Evolutionary conservation across 2,888 invertebrate species (phyloP).

Genomic region (Camponotus fellah): DNA sequence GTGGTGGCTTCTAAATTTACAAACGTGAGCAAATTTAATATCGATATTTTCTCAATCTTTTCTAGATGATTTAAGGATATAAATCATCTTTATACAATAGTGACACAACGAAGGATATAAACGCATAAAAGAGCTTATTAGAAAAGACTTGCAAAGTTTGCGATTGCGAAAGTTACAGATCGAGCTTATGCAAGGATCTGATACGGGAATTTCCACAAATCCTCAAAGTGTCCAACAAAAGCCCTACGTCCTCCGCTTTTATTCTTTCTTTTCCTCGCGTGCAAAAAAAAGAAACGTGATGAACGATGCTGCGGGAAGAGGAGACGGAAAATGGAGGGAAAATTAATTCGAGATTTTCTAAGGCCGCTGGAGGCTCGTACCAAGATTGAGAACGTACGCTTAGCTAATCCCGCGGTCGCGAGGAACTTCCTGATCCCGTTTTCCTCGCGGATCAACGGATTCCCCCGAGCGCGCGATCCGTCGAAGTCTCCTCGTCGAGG

Average conservation of each 20-base stretch:
- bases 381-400: slow-evolving; percentile 78
- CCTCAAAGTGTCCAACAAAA: slow-evolving; percentile 38
- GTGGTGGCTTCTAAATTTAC: background rate
- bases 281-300: background rate
- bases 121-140: background rate
- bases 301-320: background rate
- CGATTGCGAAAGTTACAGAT: slow-evolving; percentile 1
- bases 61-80: background rate
- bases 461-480: slow-evolving; percentile 48
- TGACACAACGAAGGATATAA: background rate
- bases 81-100: background rate
- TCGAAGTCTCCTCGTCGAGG: slow-evolving; percentile 76
- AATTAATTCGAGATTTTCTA: slow-evolving; percentile 79
- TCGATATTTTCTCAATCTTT: background rate
- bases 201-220: background rate
- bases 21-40: background rate
- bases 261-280: background rate
- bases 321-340: slow-evolving; percentile 17
- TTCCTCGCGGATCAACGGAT: slow-evolving; percentile 72
- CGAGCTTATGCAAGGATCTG: slow-evolving; percentile 10
- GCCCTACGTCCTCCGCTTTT: slow-evolving; percentile 15
- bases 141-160: slow-evolving; percentile 1
- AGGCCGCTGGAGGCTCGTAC: slow-evolving; percentile 68
- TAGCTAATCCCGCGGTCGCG: slow-evolving; percentile 79
- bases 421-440: slow-evolving; percentile 76